phyloP scores from a whole-genome alignment of 2,113 vertebrate genomes.

The Burhinus oedicnemus region DNA sequence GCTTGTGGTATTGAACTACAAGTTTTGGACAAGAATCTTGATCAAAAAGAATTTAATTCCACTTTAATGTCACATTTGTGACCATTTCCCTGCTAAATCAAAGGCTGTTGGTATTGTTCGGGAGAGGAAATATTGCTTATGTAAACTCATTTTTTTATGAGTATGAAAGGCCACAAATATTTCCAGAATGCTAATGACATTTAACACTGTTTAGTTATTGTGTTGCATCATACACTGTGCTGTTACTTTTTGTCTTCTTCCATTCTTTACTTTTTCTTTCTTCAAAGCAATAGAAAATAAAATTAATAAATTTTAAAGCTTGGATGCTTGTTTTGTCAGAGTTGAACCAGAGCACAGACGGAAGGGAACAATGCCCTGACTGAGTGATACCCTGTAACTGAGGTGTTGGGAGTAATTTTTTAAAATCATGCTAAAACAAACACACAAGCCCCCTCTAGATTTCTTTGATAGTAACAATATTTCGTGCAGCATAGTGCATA shows the following conservation, averaged over 20 bases:
- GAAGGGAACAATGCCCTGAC: not conserved
- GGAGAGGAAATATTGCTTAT: not conserved
- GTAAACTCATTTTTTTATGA: not conserved
- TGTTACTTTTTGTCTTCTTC: not conserved
- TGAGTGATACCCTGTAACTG: not conserved
- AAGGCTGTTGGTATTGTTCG: not conserved
- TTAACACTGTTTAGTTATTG: not conserved
- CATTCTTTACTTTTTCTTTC: not conserved
- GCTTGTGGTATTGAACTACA: not conserved
- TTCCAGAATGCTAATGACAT: conserved; percentile 23
- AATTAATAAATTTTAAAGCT: not conserved
- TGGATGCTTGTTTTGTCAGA: not conserved
- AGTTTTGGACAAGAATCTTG: not conserved
- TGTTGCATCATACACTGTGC: not conserved
- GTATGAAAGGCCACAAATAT: conserved; percentile 31
- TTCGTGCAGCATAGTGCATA: not conserved
- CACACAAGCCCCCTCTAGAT: not conserved
- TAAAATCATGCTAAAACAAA: not conserved
- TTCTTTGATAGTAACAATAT: not conserved
- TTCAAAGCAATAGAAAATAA: not conserved
- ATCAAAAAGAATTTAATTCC: not conserved
- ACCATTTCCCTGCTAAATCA: not conserved
- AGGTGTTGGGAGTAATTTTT: not conserved
- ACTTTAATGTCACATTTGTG: not conserved
- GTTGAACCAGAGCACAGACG: not conserved